Base-by-base conservation (phyloP, 1,140 invertebrate species). In the Alviniconcha marisindica region DNA sequence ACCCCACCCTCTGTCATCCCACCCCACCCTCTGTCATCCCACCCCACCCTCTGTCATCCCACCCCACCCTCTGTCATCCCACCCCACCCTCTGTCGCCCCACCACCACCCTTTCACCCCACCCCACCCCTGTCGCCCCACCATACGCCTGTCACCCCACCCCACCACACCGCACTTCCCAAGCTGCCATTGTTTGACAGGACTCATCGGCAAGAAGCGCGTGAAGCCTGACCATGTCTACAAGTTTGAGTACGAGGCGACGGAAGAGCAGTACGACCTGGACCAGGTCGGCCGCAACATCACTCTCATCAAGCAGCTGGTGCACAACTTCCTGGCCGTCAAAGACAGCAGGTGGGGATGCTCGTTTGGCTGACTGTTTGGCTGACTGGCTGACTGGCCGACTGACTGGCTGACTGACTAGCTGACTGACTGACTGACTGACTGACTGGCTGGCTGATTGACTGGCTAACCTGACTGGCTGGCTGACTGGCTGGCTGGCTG, bases 141-240 rank as follows among this genome's bases (percentile, higher is more conserved):
- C n/a, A 18, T 60, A n/a, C 54, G n/a, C 54, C 15, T n/a, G n/a
- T 18, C 15, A 60, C 15, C n/a, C 15, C n/a, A 60, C 54, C n/a
- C n/a, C 15, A 60, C 15, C 54, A 18, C n/a, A n/a, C 15, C n/a
- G 15, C n/a, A n/a, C 80, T 42, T 63, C n/a, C n/a, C n/a, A n/a
- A n/a, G n/a, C n/a, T n/a, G n/a, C n/a, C n/a, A 88, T 82, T n/a
- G n/a, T n/a, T n/a, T n/a, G n/a, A 28, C 84, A 96, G 96, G 97
- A 76, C 97, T 98, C 31, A 96, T 98, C 89, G 97, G 97, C 5
- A 98, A 98, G 92, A 98, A 98, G 91, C 97, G 98, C 92, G 96
- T 98, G 63, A 97, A 97, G 0, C 96, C 97, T 3, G 91, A 91
- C 21, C 82, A 92, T 28, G 95, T 96, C 44, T 98, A 96, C 92